phyloP scores from a whole-genome alignment of 2,113 vertebrate genomes.

The Anas platyrhynchos region DNA sequence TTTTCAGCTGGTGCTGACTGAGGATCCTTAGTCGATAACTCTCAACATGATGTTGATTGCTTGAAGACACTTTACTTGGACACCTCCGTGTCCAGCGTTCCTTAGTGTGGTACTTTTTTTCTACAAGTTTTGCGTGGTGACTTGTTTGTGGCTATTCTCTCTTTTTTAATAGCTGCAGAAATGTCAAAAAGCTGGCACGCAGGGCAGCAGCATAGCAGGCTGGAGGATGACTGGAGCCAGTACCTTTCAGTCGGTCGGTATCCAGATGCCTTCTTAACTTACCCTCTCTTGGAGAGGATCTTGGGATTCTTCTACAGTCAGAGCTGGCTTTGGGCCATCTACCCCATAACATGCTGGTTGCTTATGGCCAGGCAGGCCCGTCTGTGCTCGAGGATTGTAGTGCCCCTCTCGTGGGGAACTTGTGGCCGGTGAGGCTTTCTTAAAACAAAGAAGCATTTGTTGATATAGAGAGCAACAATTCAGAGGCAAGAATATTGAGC shows the following conservation, averaged over 20 bases:
- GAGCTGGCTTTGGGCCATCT: slow-evolving; percentile 5
- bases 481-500: slow-evolving; percentile 13
- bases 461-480: slow-evolving; percentile 38
- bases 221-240: neutral
- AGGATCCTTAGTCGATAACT: neutral
- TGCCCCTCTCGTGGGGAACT: slow-evolving; percentile 5
- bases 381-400: neutral
- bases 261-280: neutral
- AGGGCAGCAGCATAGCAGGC: neutral
- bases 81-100: neutral
- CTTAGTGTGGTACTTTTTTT: neutral
- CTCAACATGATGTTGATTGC: neutral
- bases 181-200: neutral
- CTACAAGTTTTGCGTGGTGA: neutral
- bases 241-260: neutral
- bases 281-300: neutral
- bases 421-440: neutral
- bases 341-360: neutral
- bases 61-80: neutral
- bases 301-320: neutral
- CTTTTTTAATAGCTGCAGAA: neutral
- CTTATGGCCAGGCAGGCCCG: neutral
- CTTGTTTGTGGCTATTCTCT: slow-evolving; percentile 27
- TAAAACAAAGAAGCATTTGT: slow-evolving; percentile 42
- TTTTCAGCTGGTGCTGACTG: neutral